Base-by-base conservation (phyloP, 2,113 vertebrate species). In the Xyliphius kryptos region DNA sequence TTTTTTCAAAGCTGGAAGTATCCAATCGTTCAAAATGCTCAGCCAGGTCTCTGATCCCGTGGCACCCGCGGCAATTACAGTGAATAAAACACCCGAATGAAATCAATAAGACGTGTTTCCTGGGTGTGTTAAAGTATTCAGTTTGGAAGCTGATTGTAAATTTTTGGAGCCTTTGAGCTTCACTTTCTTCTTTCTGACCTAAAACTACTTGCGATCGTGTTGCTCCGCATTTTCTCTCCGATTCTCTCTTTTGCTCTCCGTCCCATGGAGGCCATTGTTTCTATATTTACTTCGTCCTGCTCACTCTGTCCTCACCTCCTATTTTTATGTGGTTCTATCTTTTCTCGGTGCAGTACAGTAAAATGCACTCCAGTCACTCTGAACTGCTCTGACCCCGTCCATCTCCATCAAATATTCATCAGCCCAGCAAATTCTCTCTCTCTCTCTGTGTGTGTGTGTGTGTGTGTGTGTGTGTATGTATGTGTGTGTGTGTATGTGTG, bases 391-490 rank as follows among this genome's bases (percentile, higher is more conserved):
- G 40, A 43, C 40, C 40, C 13, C 40, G 5, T 12, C 40, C 40
- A 43, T 43, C 40, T 12, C 11, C 40, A 43, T 43, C 40, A 43
- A 43, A 43, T 43, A 43, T 43, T 43, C 11, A 43, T 43, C 40
- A 43, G 6, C 40, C 5, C 5, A 5, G 37, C 37, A 5, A 10
- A 38, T 6, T 38, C 37, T 38, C 10, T 10, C 37, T 38, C 37
- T 6, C 37, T 59, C 36, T 32, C 46, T 36, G 21, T 47, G 9
- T 47, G 49, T 8, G 40, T 49, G 38, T 9, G 77, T 71, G 58
- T 64, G 52, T 17, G 44, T 59, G 70, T 22, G 70, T 68, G 70
- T 55, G 54, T 51, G 70, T 50, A 60, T 64, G 50, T 38, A 66
- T 52, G 65, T 51, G 51, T 62, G 53, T 67, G 61, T 48, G 56